A percentile compares a stretch with the other conserved stretches of the same genome.
phyloP scores from a whole-genome alignment of 2,113 vertebrate species.

The Fregata magnificens region DNA sequence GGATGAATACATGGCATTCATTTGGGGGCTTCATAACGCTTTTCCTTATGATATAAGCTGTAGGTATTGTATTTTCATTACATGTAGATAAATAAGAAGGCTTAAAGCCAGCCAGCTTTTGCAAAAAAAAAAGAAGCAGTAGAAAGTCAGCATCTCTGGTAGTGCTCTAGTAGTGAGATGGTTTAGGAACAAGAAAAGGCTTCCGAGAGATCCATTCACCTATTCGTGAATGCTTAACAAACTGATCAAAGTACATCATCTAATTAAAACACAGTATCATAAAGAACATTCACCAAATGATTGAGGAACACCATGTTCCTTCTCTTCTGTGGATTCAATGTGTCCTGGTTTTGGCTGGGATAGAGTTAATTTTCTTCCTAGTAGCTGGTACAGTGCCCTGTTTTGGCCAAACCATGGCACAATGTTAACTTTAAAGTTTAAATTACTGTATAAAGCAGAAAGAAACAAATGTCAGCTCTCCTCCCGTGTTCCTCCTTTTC shows the following conservation, averaged over 20 bases:
- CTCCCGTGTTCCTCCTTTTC: neutral
- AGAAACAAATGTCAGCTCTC: neutral
- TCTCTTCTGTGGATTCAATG: neutral
- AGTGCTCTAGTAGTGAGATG: neutral
- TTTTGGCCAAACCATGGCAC: too few relatives aligned
- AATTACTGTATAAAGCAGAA: neutral
- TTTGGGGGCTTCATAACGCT: accelerated
- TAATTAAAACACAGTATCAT: neutral
- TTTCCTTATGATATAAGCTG: accelerated
- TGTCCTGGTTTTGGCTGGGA: too few relatives aligned
- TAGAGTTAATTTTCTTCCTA: too few relatives aligned
- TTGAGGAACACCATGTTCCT: neutral
- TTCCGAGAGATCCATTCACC: neutral
- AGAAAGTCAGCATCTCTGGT: neutral
- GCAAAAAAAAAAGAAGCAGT: neutral
- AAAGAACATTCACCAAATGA: neutral
- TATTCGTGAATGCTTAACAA: neutral
- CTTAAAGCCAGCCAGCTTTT: neutral
- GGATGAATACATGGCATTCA: neutral
- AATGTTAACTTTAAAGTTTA: neutral
- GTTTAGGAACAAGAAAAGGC: neutral
- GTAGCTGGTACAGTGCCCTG: too few relatives aligned
- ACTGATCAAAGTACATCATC: neutral
- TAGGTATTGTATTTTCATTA: neutral
- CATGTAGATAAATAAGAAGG: neutral